Evolutionary conservation across 2,888 invertebrate genomes (phyloP).

Genomic region (Mechanitis mazaeus): DNA sequence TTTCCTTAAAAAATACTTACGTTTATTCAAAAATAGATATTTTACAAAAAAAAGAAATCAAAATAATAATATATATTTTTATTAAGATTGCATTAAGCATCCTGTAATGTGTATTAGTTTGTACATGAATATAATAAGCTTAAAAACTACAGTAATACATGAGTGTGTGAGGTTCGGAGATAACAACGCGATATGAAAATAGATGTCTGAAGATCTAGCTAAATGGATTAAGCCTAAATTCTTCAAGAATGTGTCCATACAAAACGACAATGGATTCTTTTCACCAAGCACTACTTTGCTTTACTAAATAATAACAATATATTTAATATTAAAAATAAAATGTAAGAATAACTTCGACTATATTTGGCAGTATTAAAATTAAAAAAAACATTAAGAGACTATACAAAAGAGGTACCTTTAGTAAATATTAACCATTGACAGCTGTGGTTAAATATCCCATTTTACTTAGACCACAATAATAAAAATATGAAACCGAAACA

Average conservation of each 20-base stretch:
- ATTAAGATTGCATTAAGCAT: constrained; percentile 11
- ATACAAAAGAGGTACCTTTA: not conserved
- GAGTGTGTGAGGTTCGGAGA: constrained; percentile 33
- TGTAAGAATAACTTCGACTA: not conserved
- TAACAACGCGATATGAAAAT: constrained; percentile 32
- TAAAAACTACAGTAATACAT: constrained; percentile 15
- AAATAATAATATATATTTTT: no score
- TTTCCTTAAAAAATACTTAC: no score
- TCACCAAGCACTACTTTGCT: constrained; percentile 8
- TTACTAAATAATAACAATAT: not conserved
- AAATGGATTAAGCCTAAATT: constrained; percentile 25
- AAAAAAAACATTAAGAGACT: no score
- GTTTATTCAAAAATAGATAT: no score
- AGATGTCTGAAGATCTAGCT: constrained; percentile 23
- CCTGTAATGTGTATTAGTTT: no score
- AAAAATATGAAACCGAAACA: constrained; percentile 13
- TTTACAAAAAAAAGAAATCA: no score
- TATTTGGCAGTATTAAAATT: not conserved
- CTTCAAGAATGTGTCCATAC: constrained; percentile 24
- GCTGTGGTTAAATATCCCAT: constrained; percentile 10
- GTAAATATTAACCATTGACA: not conserved
- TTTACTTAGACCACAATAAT: constrained; percentile 11
- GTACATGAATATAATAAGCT: no score
- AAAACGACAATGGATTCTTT: constrained; percentile 24
- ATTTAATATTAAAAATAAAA: not conserved